These are phyloP conservation scores for Mesocentrotus franciscanus DNA, from an alignment of 53 echinoderm and acorn worm species.

Conservation along the genomic window DNA sequence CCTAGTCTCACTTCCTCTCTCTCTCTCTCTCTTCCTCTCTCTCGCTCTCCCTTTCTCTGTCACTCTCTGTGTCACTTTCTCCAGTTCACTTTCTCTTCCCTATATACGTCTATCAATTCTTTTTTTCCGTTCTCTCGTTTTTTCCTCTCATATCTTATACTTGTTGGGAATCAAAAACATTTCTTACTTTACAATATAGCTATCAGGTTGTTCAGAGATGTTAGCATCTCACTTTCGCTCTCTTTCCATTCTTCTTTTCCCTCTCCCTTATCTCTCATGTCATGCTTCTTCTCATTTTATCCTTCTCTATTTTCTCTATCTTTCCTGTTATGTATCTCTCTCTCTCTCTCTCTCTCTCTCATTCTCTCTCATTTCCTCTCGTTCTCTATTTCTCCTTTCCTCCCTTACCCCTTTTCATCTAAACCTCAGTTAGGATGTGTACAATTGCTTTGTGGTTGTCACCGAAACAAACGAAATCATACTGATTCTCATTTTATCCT, in stretches of 20 bases:
- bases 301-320: too few species aligned
- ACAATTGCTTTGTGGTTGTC: too few species aligned
- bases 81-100: background rate
- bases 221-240: conserved; percentile 41
- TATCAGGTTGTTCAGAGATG: conserved; percentile 52
- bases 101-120: background rate
- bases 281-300: too few species aligned
- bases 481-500: too few species aligned
- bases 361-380: too few species aligned
- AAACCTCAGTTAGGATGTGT: too few species aligned
- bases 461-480: too few species aligned
- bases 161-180: too few species aligned
- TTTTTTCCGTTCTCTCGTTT: background rate
- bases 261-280: background rate
- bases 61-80: background rate
- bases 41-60: background rate
- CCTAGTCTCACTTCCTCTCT: conserved; percentile 12
- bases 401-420: too few species aligned
- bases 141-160: background rate
- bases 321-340: too few species aligned
- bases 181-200: conserved; percentile 69
- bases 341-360: too few species aligned
- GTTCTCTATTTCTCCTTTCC: too few species aligned
- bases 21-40: background rate
- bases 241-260: background rate